These are phyloP conservation scores for Ichneumoninae sp. DNA, from an alignment of 2,888 invertebrate species.

Conservation along the genomic window DNA sequence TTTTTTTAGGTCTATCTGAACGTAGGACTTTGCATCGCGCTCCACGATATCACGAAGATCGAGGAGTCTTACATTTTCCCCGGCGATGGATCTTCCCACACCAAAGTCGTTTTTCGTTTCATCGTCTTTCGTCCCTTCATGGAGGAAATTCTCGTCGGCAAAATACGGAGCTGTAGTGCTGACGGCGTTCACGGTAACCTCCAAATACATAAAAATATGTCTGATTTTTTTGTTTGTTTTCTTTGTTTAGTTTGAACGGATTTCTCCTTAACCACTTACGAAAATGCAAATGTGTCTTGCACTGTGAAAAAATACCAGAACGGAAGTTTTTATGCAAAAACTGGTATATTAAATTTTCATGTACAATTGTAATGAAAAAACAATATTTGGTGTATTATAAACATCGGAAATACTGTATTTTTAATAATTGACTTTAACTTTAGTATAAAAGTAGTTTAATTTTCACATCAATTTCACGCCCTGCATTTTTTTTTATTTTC, in stretches of 20 bases:
- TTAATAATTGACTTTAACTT: no score
- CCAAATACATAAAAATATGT: slow-evolving; percentile 83
- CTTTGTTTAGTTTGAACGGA: background rate
- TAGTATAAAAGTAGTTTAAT: no score
- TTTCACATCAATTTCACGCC: no score
- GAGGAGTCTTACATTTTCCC: slow-evolving; percentile 97
- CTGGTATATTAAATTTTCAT: no score
- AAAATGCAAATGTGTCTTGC: no score
- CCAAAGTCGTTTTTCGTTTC: slow-evolving; percentile 96
- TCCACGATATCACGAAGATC: slow-evolving; percentile 95
- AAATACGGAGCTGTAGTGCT: slow-evolving; percentile 95
- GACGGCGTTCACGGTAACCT: slow-evolving; percentile 94
- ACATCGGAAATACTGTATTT: no score
- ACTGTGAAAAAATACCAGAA: no score
- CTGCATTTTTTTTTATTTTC: no score
- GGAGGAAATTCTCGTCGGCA: slow-evolving; percentile 97
- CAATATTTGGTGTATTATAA: no score
- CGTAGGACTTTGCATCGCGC: slow-evolving; percentile 97
- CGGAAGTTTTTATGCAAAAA: no score
- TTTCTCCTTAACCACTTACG: no score
- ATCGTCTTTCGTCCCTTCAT: slow-evolving; percentile 97
- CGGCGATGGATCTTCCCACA: slow-evolving; percentile 97
- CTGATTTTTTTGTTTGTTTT: background rate
- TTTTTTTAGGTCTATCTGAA: slow-evolving; percentile 93
- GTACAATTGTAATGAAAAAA: no score